These are phyloP conservation scores for Poecile montanus DNA, from an alignment of 2,797 vertebrate genomes.

Conservation along the genomic window DNA sequence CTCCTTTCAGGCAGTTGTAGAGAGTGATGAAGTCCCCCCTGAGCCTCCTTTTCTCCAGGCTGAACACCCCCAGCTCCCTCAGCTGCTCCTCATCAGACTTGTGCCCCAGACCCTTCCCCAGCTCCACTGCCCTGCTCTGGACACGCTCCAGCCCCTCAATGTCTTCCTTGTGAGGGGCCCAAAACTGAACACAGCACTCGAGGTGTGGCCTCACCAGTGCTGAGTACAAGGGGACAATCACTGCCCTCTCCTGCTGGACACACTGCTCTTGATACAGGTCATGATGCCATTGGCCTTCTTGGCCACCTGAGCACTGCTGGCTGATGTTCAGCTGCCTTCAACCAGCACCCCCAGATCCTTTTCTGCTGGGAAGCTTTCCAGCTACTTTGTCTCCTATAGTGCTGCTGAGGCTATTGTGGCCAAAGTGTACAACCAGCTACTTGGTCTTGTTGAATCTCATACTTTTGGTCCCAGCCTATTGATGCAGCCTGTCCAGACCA, in stretches of 20 bases:
- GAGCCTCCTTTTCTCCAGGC: not conserved
- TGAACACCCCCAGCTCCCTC: not conserved
- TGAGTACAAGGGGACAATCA: rapidly evolving
- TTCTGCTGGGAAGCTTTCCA: not conserved
- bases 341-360: not conserved
- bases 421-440: not conserved
- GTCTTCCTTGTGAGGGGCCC: not conserved
- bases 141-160: rapidly evolving
- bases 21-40: not conserved
- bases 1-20: not conserved
- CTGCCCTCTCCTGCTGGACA: not conserved
- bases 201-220: not conserved
- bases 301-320: not conserved
- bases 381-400: not conserved
- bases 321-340: rapidly evolving
- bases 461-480: not conserved
- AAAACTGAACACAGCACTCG: rapidly evolving
- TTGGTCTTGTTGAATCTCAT: not conserved
- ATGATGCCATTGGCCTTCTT: not conserved
- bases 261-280: not conserved
- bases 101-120: not conserved
- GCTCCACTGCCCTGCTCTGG: not conserved
- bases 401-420: not conserved
- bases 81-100: not conserved
- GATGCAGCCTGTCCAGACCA: not conserved